phyloP scores from a whole-genome alignment of 2,888 invertebrate genomes.

The Stenolophus ochropezus region DNA sequence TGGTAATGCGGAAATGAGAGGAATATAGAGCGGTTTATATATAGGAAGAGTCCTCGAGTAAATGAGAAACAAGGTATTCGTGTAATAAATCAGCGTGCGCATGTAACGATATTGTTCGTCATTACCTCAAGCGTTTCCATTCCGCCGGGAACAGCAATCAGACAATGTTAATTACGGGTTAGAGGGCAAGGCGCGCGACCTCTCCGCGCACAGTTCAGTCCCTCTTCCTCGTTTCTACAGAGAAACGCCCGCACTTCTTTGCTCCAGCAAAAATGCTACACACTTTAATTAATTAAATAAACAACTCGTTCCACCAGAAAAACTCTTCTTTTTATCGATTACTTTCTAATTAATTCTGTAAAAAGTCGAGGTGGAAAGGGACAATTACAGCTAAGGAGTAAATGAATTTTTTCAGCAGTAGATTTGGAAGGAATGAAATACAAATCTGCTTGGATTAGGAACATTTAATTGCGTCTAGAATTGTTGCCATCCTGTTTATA shows the following conservation, averaged over 20 bases:
- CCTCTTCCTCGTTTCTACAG: conserved; percentile 10
- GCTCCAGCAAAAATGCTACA: background rate
- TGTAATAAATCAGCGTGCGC: background rate
- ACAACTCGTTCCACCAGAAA: background rate
- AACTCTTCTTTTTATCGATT: conserved; percentile 15
- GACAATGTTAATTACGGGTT: conserved; percentile 35
- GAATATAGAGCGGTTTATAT: too few species aligned
- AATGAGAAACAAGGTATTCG: background rate
- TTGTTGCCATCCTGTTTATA: conserved; percentile 29
- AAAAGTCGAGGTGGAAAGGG: background rate
- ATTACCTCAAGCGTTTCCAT: background rate
- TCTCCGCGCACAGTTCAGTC: background rate
- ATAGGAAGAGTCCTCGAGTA: background rate
- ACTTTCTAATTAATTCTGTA: conserved; percentile 25
- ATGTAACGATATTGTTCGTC: conserved; percentile 6
- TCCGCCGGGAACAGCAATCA: background rate
- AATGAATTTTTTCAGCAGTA: conserved; percentile 12
- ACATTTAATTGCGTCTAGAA: conserved; percentile 33
- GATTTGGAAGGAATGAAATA: conserved; percentile 23
- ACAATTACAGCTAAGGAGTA: background rate
- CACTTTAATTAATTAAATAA: conserved; percentile 42
- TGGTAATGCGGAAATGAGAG: too few species aligned
- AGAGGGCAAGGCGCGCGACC: conserved; percentile 1
- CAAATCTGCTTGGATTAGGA: conserved; percentile 37
- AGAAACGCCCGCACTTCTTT: background rate